phyloP scores from a whole-genome alignment of 2,888 invertebrate genomes.

The Coleophora deauratella region DNA sequence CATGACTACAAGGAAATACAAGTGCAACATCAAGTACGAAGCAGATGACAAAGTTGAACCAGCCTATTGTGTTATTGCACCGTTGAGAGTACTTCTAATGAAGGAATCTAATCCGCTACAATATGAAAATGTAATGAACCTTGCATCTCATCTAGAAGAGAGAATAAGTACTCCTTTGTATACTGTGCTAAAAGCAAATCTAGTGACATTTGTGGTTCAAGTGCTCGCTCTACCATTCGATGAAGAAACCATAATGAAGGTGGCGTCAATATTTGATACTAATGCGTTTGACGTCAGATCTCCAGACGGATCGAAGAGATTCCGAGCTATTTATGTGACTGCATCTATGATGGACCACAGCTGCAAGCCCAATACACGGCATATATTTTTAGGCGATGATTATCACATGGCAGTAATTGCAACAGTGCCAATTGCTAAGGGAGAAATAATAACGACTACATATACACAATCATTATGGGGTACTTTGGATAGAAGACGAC shows the following conservation, averaged over 20 bases:
- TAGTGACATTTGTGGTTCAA: conserved; percentile 76
- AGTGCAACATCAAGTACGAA: conserved; percentile 69
- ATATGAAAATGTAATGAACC: conserved; percentile 65
- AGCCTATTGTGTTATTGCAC: conserved; percentile 79
- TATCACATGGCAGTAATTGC: conserved; percentile 77
- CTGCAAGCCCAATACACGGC: conserved; percentile 82
- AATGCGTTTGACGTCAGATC: conserved; percentile 81
- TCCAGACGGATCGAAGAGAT: conserved; percentile 57
- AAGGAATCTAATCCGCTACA: conserved; percentile 68
- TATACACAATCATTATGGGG: conserved; percentile 82
- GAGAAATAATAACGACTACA: conserved; percentile 77
- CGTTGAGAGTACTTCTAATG: conserved; percentile 77
- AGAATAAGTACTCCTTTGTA: conserved; percentile 76
- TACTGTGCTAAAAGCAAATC: conserved; percentile 72
- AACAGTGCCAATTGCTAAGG: conserved; percentile 78
- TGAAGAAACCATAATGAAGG: conserved; percentile 74
- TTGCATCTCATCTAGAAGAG: conserved; percentile 77
- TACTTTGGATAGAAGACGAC: conserved; percentile 77
- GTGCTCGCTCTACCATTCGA: conserved; percentile 70
- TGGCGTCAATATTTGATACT: conserved; percentile 81
- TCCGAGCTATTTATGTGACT: conserved; percentile 77
- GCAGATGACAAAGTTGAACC: conserved; percentile 65
- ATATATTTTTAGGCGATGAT: conserved; percentile 76
- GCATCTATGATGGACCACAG: conserved; percentile 82
- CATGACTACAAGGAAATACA: conserved; percentile 73